These are phyloP conservation scores for Nephrotoma guestfalica DNA, from an alignment of 2,888 invertebrate genomes.

Conservation along the genomic window DNA sequence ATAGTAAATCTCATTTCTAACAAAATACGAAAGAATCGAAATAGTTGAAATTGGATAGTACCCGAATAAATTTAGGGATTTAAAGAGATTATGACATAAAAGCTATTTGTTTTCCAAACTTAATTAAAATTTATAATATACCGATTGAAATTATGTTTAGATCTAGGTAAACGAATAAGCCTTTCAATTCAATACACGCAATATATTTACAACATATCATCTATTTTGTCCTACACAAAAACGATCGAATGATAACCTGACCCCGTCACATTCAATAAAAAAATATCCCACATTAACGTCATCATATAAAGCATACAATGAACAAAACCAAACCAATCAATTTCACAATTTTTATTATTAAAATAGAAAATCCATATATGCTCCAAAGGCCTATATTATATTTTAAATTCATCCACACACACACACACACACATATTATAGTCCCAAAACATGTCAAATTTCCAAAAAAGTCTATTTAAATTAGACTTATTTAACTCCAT, in stretches of 20 bases:
- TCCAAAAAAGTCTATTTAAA: background rate
- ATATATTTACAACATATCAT: too few species aligned
- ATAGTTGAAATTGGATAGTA: too few species aligned
- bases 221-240: background rate
- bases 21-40: too few species aligned
- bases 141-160: too few species aligned
- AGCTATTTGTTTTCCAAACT: too few species aligned
- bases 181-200: too few species aligned
- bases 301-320: background rate
- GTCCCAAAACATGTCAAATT: background rate
- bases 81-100: too few species aligned
- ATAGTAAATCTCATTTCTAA: too few species aligned
- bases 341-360: background rate
- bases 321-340: background rate
- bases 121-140: too few species aligned
- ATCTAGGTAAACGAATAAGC: too few species aligned
- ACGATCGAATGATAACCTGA: background rate
- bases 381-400: background rate
- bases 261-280: background rate
- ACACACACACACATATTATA: background rate
- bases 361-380: background rate
- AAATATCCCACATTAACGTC: background rate
- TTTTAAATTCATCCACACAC: background rate
- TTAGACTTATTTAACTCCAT: background rate
- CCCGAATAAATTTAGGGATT: too few species aligned